These are phyloP conservation scores for Montipora cactus DNA, from an alignment of 64 coral and sea anemone species.

Conservation along the genomic window DNA sequence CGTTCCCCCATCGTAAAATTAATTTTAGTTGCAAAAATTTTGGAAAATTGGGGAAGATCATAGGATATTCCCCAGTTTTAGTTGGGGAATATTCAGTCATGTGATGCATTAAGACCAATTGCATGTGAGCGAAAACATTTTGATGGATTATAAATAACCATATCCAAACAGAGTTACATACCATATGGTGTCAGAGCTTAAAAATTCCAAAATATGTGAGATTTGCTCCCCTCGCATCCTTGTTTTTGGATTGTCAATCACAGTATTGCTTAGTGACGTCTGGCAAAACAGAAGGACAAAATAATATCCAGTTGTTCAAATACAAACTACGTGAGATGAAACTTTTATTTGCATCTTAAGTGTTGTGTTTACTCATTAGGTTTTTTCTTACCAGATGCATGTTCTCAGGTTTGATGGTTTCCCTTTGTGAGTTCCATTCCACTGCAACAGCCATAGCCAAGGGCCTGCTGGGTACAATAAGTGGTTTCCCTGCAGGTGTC, in stretches of 20 bases:
- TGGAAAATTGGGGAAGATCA: too few species aligned
- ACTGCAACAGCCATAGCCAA: constrained; percentile 89
- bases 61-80: too few species aligned
- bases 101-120: too few species aligned
- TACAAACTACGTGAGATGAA: neutral
- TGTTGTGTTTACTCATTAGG: neutral
- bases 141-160: neutral
- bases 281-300: constrained; percentile 28
- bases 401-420: constrained; percentile 80
- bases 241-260: constrained; percentile 92
- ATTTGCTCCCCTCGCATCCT: constrained; percentile 59
- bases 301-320: neutral
- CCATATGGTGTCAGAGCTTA: constrained; percentile 67
- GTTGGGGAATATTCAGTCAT: too few species aligned
- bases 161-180: neutral
- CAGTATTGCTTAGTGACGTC: constrained; percentile 92
- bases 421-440: constrained; percentile 95
- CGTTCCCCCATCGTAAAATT: too few species aligned
- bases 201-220: constrained; percentile 63
- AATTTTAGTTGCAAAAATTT: too few species aligned
- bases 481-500: constrained; percentile 73
- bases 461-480: constrained; percentile 72
- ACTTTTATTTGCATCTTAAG: neutral
- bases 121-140: too few species aligned
- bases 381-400: constrained; percentile 84